Base-by-base conservation (phyloP, 1,140 invertebrate genomes). In the Centruroides sculpturatus region DNA sequence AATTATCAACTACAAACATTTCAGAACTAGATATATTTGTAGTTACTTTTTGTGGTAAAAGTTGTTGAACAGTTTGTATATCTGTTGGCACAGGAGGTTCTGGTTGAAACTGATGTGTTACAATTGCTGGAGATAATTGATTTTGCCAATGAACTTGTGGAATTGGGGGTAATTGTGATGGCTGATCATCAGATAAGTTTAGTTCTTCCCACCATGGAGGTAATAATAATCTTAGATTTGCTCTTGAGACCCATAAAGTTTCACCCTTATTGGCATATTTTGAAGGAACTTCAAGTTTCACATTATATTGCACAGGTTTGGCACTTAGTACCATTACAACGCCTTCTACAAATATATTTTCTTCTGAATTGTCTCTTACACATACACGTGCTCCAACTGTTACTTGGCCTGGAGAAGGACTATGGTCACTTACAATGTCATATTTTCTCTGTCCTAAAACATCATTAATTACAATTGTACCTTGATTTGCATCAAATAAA, bases 181-280 rank as follows among this genome's bases (percentile, higher is more conserved):
- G 55, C 12, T 61, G 57, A 57, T 59, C 58, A 61, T 64, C 60
- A 6, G 41, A 41, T 35, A 60, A 55, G 35, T 66, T 88, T 52
- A 96, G 74, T 74, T 98, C 93, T 69, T 97, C 92, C 75, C 83
- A 88, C 93, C 93, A 98, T 0, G 93, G 93, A 11, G 92, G 91
- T 69, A 87, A 81, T 58, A 96, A 73, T 3, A 96, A 80, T n/a
- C 93, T 80, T 48, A 97, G 73, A 72, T 93, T 89, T 3, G 92
- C 88, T 46, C 93, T 78, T 67, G 86, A 86, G 56, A 92, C 84
- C 64, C 82, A 78, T 61, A 74, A 73, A 66, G 75, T 75, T 66
- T 74, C 69, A 68, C 74, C 74, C 34, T n/a, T n/a, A 55, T 11
- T 56, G 3, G 56, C 57, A 34, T 52, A 63, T 12, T 56, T 53